Evolutionary conservation across 2,888 invertebrate genomes (phyloP), one percentile per base, ranked within the genome.

Genomic region (Tubulanus polymorphus): DNA sequence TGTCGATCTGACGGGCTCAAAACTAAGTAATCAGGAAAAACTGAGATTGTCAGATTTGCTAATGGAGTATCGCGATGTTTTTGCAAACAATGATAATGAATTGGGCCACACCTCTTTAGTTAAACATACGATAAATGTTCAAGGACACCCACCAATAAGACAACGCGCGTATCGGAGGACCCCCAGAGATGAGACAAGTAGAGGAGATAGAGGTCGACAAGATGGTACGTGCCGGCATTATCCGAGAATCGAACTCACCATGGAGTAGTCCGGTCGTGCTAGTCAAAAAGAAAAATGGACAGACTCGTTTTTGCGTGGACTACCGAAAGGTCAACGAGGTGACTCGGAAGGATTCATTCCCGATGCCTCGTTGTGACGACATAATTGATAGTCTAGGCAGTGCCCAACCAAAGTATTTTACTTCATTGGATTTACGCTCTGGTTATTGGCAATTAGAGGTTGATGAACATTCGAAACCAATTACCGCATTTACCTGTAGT

Each of bases 401-500:
- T 20, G 15, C 41, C 18, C 18, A 41, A 23, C 20, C 41, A 5
- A 41, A 41, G 15, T 41, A 8, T 15, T 41, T 41, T 15, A 41
- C 41, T 3, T 20, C 20, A 20, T 23, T 41, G 18, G 41, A 41
- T 23, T 23, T 41, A 20, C 41, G 41, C 23, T 41, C 41, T 15
- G 18, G 20, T 8, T 41, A 41, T 23, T 23, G 23, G 20, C 41
- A 41, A 41, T 41, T 41, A 20, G 41, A 41, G 41, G 3, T 41
- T 41, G 41, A 41, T 41, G 41, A 41, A 15, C 20, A 41, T 20
- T 41, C 41, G 3, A 32, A 37, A 23, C 50, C 37, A 5, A 54
- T 37, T 23, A 54, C 54, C 23, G 54, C 54, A 37, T 54, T 54
- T 32, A 32, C 27, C 8, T 37, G 37, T 12, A 30, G 37, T 27